A percentile compares a stretch with the other conserved stretches of the same genome.
phyloP scores from a whole-genome alignment of 2,797 vertebrate species.

The Coracias cyanogaster region DNA sequence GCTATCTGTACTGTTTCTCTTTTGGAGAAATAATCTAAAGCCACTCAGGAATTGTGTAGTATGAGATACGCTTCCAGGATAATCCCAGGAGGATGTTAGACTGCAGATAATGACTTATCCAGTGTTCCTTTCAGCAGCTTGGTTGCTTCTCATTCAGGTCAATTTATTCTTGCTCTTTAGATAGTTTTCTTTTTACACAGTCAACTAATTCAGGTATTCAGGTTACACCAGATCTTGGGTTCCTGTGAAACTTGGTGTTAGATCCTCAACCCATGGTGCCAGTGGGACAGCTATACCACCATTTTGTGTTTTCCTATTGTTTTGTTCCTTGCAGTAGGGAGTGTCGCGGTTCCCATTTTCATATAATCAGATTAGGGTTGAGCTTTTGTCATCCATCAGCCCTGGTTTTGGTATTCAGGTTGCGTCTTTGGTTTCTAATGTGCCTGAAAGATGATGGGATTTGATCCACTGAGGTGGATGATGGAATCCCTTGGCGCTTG shows the following conservation, averaged over 20 bases:
- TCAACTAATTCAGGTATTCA: conserved; percentile 20
- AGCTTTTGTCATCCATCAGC: background rate
- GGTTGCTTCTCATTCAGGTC: background rate
- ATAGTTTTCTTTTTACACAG: conserved; percentile 4
- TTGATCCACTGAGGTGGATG: background rate
- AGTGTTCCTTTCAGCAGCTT: conserved; percentile 14
- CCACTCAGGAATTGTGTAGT: background rate
- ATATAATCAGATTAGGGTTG: conserved; percentile 3
- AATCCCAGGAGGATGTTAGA: background rate
- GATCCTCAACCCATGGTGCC: background rate
- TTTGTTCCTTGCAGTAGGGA: background rate
- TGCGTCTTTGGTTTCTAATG: conserved; percentile 8
- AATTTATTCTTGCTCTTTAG: background rate
- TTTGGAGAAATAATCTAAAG: conserved; percentile 4
- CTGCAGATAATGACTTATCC: background rate
- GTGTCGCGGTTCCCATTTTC: background rate
- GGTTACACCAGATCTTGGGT: background rate
- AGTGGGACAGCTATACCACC: background rate
- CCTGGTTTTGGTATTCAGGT: conserved; percentile 1
- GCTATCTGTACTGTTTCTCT: background rate
- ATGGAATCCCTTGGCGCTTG: background rate
- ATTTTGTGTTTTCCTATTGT: background rate
- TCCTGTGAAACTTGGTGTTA: conserved; percentile 3
- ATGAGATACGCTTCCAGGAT: background rate
- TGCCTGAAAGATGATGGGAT: background rate